Evolutionary conservation across 2,797 vertebrate genomes (phyloP), one percentile per base, ranked within the genome.

Genomic region (Pseudomugil tenellus): DNA sequence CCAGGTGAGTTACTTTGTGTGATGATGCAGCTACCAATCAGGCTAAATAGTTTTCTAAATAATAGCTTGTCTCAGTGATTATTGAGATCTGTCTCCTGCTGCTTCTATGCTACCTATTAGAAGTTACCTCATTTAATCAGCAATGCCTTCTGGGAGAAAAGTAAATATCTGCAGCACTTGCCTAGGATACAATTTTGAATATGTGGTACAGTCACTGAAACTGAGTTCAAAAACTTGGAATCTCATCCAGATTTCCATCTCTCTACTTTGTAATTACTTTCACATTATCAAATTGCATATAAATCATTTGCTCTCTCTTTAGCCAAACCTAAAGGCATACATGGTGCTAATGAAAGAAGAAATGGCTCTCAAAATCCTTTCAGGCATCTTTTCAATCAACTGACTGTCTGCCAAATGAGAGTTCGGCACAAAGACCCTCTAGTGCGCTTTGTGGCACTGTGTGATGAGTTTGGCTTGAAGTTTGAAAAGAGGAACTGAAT

Each of bases 321-420:
- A 72, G 73, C 41, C 63, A 61, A 83, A 84, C 63, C 81, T 70
- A 35, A 72, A 80, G 79, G 80, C 80, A 31, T 29, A 57, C 54
- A 62, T 61, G 66, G 63, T 34, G 34, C 63, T 72, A 49, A 71
- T 70, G 59, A 63, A 56, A 49, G 59, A 49, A 61, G 29, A 69
- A 64, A 70, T 65, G 68, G 62, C 41, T 74, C 63, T 76, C 34
- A 31, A 58, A 86, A 76, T 81, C 79, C 80, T 85, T 80, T 86
- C 69, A 86, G 74, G 76, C 69, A 70, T 83, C 81, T 82, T 86
- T 90, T 89, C 83, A 89, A 88, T 88, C 87, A 85, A 29, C 57
- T 58, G 51, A 2, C 67, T 61, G 52, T 81, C 80, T 85, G 67
- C 79, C 72, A 81, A 87, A 81, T 63, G 79, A 83, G 65, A 63